Conservation (phyloP, 2,113 vertebrate genomes). For the Acrocephalus kingi region DNA sequence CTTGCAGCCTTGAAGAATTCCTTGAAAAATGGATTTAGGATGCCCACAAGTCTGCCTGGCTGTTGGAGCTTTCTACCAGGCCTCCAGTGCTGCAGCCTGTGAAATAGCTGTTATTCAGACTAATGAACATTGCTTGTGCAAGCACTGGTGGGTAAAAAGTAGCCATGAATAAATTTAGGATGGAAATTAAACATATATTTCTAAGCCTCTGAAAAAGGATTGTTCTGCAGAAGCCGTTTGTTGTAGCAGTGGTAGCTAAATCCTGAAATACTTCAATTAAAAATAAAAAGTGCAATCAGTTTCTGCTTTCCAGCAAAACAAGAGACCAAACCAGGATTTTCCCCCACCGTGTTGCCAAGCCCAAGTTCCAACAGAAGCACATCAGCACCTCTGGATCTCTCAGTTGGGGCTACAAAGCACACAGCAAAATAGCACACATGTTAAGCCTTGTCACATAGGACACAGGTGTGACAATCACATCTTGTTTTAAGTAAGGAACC, state of each 20-base stretch:
- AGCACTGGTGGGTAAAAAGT: conserved; percentile 11
- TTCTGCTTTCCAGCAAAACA: background rate
- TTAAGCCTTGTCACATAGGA: background rate
- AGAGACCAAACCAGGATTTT: background rate
- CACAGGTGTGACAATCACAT: background rate
- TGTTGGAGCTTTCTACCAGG: conserved; percentile 2
- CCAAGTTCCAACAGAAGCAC: background rate
- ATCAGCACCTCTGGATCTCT: background rate
- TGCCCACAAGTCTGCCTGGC: conserved; percentile 1
- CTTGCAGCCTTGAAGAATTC: conserved; percentile 41
- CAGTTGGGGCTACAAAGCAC: background rate
- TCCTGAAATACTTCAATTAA: background rate
- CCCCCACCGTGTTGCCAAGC: background rate
- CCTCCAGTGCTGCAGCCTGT: conserved; percentile 17
- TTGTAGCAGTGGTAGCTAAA: background rate
- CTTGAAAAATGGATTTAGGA: conserved; percentile 63
- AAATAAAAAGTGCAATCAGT: background rate
- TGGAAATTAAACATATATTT: conserved; percentile 34
- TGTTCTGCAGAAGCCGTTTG: background rate
- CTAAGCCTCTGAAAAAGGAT: background rate
- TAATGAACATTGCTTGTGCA: conserved; percentile 25
- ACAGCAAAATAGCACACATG: rapidly evolving
- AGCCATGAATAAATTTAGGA: conserved; percentile 12
- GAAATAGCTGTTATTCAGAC: conserved; percentile 47
- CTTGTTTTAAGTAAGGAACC: background rate